A percentile compares a stretch with the other conserved stretches of the same genome.
Evolutionary conservation across 2,113 vertebrate genomes (phyloP).

Genomic region (Spea bombifrons): DNA sequence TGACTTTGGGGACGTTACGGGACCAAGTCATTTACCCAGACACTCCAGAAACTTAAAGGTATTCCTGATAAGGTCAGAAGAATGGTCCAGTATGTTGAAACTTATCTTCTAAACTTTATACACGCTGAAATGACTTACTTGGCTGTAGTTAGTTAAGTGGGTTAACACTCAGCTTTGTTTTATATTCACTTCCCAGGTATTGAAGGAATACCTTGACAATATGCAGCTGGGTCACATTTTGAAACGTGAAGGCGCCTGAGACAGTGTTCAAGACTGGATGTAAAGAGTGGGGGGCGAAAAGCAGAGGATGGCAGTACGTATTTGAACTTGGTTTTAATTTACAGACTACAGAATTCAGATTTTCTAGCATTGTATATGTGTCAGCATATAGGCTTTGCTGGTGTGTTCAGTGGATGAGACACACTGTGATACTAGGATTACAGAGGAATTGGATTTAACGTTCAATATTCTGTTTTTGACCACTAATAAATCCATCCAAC

Average conservation of each 20-base stretch:
- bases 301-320: constrained; percentile 93
- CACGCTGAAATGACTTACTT: neutral
- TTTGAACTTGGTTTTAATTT: neutral
- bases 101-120: neutral
- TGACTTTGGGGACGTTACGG: constrained; percentile 92
- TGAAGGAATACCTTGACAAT: constrained; percentile 94
- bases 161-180: neutral
- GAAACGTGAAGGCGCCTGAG: constrained; percentile 90
- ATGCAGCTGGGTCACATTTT: constrained; percentile 92
- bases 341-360: neutral
- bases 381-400: no score
- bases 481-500: no score
- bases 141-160: neutral
- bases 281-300: constrained; percentile 98
- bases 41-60: constrained; percentile 77
- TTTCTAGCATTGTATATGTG: no score
- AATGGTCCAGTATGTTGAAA: neutral
- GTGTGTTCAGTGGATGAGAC: no score
- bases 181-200: constrained; percentile 71
- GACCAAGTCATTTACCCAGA: constrained; percentile 98
- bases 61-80: constrained; percentile 84
- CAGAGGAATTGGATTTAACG: no score
- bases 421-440: no score
- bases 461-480: no score
- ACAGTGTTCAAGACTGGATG: constrained; percentile 95